Percentiles rank a stretch among this genome's conserved stretches.
These are phyloP conservation scores for Plotosus lineatus DNA, from an alignment of 2,113 vertebrate genomes.

Conservation along the genomic window DNA sequence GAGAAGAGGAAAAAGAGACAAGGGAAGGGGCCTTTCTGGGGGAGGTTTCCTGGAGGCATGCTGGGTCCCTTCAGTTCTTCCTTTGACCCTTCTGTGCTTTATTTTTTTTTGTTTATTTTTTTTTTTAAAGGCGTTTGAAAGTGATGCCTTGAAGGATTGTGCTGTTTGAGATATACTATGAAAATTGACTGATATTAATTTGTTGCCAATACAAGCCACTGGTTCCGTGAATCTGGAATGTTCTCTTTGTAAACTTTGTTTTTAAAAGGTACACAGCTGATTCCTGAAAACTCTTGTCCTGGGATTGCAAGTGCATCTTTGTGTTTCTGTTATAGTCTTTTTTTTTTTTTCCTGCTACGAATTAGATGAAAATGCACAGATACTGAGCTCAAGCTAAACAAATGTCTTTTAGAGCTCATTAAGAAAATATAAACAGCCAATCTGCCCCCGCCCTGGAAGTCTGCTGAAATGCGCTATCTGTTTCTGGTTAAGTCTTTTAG, in stretches of 20 bases:
- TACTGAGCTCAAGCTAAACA: conserved; percentile 47
- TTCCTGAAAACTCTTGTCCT: background rate
- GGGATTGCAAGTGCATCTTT: conserved; percentile 10
- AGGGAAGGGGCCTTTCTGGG: background rate
- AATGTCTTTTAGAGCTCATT: conserved; percentile 43
- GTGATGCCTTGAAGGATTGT: background rate
- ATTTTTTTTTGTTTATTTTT: too few species aligned
- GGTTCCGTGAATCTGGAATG: background rate
- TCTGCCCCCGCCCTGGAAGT: conserved; percentile 50
- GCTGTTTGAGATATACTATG: background rate
- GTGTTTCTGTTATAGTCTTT: conserved; percentile 8
- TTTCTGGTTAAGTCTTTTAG: conserved; percentile 32
- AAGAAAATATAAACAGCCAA: conserved; percentile 55
- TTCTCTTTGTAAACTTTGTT: background rate
- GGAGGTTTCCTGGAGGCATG: conserved; percentile 2
- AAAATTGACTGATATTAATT: background rate
- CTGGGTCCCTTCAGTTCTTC: background rate
- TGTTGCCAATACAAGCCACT: background rate
- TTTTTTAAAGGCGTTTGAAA: background rate
- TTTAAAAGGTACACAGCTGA: conserved; percentile 11
- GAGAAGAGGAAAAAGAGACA: background rate
- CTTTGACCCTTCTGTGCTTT: conserved; percentile 17
- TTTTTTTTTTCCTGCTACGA: conserved; percentile 22
- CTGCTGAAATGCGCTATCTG: conserved; percentile 49
- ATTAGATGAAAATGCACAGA: conserved; percentile 45